phyloP scores from a whole-genome alignment of 1,140 invertebrate genomes.

The Belonocnema kinseyi region DNA sequence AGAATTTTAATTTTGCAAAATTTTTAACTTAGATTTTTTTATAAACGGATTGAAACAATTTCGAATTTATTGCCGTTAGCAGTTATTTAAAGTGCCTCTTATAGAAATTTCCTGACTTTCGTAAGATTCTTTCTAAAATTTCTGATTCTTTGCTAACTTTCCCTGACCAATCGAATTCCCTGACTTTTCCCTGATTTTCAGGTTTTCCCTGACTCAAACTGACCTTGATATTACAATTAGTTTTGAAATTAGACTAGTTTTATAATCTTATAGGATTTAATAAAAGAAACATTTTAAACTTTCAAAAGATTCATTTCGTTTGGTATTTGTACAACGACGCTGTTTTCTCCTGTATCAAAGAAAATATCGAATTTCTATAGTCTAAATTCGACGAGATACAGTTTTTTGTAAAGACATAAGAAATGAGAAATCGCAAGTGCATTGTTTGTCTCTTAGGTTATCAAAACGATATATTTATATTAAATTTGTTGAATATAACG shows the following conservation, averaged over 20 bases:
- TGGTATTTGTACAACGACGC: conserved; percentile 55
- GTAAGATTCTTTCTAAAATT: too few species aligned
- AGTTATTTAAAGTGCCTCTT: too few species aligned
- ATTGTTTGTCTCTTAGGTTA: conserved; percentile 31
- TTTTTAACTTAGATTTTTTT: too few species aligned
- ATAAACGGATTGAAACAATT: too few species aligned
- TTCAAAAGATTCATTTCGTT: conserved; percentile 54
- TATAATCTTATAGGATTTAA: background rate
- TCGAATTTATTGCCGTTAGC: too few species aligned
- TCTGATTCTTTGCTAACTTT: too few species aligned
- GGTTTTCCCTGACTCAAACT: background rate
- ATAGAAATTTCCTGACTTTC: too few species aligned
- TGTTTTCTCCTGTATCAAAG: conserved; percentile 41
- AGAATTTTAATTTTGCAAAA: too few species aligned
- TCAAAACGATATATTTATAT: conserved; percentile 32
- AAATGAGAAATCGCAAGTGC: conserved; percentile 19
- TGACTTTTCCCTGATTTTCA: too few species aligned
- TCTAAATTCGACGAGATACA: conserved; percentile 30
- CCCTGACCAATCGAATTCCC: too few species aligned
- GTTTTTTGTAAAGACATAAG: conserved; percentile 33
- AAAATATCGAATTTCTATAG: conserved; percentile 40
- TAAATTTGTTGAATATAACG: conserved; percentile 40
- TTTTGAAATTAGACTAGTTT: background rate
- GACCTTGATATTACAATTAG: background rate
- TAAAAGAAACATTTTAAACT: conserved; percentile 38